Evolutionary conservation across 2,113 vertebrate genomes (phyloP).

Genomic region (Anser brachyrhynchus): DNA sequence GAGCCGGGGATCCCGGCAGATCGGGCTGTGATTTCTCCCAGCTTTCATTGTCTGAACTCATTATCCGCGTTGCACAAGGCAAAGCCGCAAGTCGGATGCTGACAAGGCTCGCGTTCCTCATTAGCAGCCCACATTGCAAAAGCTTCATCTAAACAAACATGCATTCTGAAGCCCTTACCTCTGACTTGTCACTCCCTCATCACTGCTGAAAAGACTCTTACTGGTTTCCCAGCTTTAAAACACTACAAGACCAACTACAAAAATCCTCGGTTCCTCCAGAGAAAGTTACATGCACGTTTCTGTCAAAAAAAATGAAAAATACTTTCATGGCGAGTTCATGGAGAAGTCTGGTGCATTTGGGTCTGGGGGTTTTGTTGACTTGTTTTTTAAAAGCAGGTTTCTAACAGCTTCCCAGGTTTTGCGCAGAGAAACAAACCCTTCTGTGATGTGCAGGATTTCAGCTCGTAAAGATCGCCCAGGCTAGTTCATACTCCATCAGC

Average conservation of each 20-base stretch:
- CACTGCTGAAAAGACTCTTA: constrained; percentile 50
- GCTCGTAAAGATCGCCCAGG: constrained; percentile 50
- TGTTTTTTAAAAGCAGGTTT: constrained; percentile 11
- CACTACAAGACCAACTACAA: constrained; percentile 31
- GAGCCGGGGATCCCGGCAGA: constrained; percentile 10
- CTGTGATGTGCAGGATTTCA: constrained; percentile 58
- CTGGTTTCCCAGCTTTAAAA: constrained; percentile 35
- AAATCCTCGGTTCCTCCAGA: constrained; percentile 47
- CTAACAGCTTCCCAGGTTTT: constrained; percentile 4
- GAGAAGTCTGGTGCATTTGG: constrained; percentile 31
- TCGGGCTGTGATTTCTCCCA: background rate
- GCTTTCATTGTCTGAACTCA: constrained; percentile 58
- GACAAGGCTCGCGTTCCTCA: constrained; percentile 56
- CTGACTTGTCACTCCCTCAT: constrained; percentile 58
- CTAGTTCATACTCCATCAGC: constrained; percentile 61
- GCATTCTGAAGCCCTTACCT: constrained; percentile 67
- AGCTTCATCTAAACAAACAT: constrained; percentile 54
- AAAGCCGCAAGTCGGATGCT: constrained; percentile 55
- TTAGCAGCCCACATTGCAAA: constrained; percentile 50
- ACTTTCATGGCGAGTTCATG: constrained; percentile 46
- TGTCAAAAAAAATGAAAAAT: constrained; percentile 50
- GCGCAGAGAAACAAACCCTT: constrained; percentile 40
- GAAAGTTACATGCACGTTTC: constrained; percentile 41
- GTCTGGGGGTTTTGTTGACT: constrained; percentile 6
- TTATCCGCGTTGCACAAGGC: constrained; percentile 58